Evolutionary conservation across 2,113 vertebrate species (phyloP), one percentile per base, ranked within the genome.

Genomic region (Pomatostomus ruficeps): DNA sequence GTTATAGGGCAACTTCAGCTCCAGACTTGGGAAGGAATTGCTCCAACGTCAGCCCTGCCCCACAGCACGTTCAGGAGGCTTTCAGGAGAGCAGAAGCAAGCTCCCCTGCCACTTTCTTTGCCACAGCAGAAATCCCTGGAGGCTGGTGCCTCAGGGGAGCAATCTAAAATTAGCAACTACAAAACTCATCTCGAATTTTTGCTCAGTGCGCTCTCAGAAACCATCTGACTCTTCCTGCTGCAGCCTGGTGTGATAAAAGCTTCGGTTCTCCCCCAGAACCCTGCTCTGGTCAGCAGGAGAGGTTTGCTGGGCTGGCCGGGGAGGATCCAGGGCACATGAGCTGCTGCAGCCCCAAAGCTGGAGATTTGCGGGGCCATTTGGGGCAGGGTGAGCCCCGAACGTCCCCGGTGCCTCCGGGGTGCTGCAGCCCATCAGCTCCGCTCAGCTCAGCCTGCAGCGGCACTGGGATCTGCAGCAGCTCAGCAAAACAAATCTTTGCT

Each of bases 1-100:
- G 45, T 96, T 96, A 95, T 97, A 82, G 36, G 90, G 57, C 55
- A 96, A 48, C 93, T 81, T 18, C 40, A 96, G 95, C 62, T 86
- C 36, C 91, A 42, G 71, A 94, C 79, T 92, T 93, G 12, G 42
- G 92, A 86, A 95, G 70, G 46, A 94, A 65, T 35, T 24, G 45
- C 67, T 49, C 67, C 62, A 59, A 1, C 67, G 49, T 36, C 94
- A 88, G 54, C 48, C 54, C 68, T 74, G 38, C 51, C 84, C 66
- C 79, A 31, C 45, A 73, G 86, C 71, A 54, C 12, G 10, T 43
- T 48, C 13, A 33, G 71, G 55, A 70, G 62, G 33, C 49, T 85
- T 81, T 33, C 66, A 52, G 75, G 79, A 96, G 84, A 75, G 74
- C 78, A 89, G n/a, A 48, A 89, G 35, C 25, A 33, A 79, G 10